Base-by-base conservation (phyloP, 2,113 vertebrate genomes). In the Nipponia nippon region DNA sequence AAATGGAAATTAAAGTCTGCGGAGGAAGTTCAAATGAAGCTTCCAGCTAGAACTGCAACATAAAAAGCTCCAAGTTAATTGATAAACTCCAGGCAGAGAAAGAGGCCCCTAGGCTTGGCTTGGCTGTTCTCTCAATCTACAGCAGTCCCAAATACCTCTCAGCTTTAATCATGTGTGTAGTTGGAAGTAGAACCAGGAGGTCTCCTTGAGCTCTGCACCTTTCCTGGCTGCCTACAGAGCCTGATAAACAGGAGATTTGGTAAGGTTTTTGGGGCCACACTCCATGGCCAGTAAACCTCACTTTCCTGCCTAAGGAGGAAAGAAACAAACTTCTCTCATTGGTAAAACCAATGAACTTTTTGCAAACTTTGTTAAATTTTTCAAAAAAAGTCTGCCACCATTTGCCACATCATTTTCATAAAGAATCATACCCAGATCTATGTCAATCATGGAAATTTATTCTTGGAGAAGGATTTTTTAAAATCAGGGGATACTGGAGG, bases 1-100 rank as follows among this genome's bases (percentile, higher is more conserved):
- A 97, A 97, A 97, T 94, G 66, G 79, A 96, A 96, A 94, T 96
- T 94, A 91, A 96, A 94, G 82, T 90, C 81, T 98, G 95, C 49
- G 83, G 93, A 97, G 97, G 96, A 98, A 96, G 96, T 95, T 97
- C 94, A 98, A 96, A 96, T 97, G 93, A 96, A 97, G 66, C 95
- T 97, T 98, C 92, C 73, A 95, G 95, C 89, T 97, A 97, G 72
- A 96, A 59, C 62, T 95, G 53, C 81, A 94, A 97, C 93, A 94
- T 93, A 87, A 97, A 95, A 95, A 95, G 94, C 63, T 94, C 59
- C 19, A 87, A 94, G 93, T 94, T 97, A 95, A 93, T 95, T 96
- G 97, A 97, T 96, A 97, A 97, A 95, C 96, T 96, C 82, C 89
- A 95, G 73, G 96, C 81, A 96, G 65, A 93, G 96, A 96, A 97